Percentiles rank a stretch among this genome's conserved stretches.
These are phyloP conservation scores for Diachrysia chrysitis DNA, from an alignment of 2,888 invertebrate species.

Conservation along the genomic window DNA sequence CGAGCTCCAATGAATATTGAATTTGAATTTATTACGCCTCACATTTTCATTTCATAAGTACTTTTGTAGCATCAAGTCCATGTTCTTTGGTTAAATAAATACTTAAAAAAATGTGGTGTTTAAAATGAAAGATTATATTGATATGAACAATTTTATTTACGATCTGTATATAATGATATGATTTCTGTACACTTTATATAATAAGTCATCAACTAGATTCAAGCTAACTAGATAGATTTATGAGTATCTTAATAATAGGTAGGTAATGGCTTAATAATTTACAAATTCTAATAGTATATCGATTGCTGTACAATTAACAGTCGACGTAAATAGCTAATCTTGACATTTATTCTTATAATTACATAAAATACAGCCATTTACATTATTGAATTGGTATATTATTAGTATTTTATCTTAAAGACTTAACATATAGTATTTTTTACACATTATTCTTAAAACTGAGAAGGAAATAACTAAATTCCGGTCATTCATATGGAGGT, in stretches of 20 bases:
- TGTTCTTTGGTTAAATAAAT: constrained; percentile 20
- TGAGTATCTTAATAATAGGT: constrained; percentile 85
- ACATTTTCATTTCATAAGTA: constrained; percentile 33
- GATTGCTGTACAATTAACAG: constrained; percentile 84
- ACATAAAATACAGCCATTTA: constrained; percentile 84
- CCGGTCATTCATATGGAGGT: constrained; percentile 72
- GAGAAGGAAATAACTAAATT: constrained; percentile 66
- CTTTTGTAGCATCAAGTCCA: constrained; percentile 15
- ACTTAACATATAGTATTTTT: constrained; percentile 68
- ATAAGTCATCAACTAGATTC: constrained; percentile 86
- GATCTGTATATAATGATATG: constrained; percentile 88
- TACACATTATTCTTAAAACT: constrained; percentile 65
- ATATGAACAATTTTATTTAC: constrained; percentile 89
- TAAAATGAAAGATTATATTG: constrained; percentile 69
- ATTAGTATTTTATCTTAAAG: constrained; percentile 68
- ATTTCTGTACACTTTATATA: constrained; percentile 88
- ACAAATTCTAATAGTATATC: constrained; percentile 81
- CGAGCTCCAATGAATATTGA: constrained; percentile 36
- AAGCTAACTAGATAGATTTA: constrained; percentile 87
- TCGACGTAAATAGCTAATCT: constrained; percentile 75
- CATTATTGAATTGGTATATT: constrained; percentile 82
- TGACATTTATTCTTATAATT: constrained; percentile 72
- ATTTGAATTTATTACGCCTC: constrained; percentile 10
- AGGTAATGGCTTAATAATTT: constrained; percentile 86
- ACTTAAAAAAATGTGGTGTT: constrained; percentile 15